Percentiles rank a stretch among this genome's conserved stretches.
Evolutionary conservation across 1,140 invertebrate genomes (phyloP).

Genomic region (Danaus melanippus): DNA sequence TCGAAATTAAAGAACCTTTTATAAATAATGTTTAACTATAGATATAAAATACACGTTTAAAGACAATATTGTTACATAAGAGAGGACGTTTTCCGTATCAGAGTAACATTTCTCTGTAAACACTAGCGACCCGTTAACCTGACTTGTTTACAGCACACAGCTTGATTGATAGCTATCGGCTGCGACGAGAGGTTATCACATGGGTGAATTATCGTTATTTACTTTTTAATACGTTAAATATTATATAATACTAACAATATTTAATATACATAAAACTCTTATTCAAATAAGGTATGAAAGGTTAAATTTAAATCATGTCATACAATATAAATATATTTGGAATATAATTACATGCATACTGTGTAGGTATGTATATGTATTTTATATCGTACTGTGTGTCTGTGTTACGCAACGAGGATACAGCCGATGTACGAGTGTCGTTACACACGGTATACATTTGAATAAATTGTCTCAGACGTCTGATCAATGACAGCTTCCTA

Average conservation of each 20-base stretch:
- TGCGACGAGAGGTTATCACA: slow-evolving; percentile 36
- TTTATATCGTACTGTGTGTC: not conserved
- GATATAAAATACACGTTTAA: too few species aligned
- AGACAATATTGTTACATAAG: too few species aligned
- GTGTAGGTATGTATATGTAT: too few species aligned
- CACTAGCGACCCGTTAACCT: slow-evolving; percentile 42
- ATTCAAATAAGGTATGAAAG: not conserved
- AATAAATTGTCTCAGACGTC: slow-evolving; percentile 18
- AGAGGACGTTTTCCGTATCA: slow-evolving; percentile 18
- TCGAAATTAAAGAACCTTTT: too few species aligned
- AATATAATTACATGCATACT: too few species aligned
- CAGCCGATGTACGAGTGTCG: slow-evolving; percentile 34
- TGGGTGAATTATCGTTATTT: slow-evolving; percentile 12
- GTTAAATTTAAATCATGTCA: too few species aligned
- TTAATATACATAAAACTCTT: not conserved
- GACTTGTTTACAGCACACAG: slow-evolving; percentile 47
- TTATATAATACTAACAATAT: slow-evolving; percentile 1
- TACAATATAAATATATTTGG: too few species aligned
- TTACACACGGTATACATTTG: slow-evolving; percentile 32
- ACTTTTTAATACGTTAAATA: slow-evolving; percentile 7
- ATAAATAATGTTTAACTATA: too few species aligned
- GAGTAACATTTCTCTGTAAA: slow-evolving; percentile 29
- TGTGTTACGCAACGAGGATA: slow-evolving; percentile 36
- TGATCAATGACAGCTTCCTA: slow-evolving; percentile 16
- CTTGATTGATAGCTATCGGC: slow-evolving; percentile 54